Evolutionary conservation across 2,797 vertebrate species (phyloP).

Genomic region (Bradypodion pumilum): DNA sequence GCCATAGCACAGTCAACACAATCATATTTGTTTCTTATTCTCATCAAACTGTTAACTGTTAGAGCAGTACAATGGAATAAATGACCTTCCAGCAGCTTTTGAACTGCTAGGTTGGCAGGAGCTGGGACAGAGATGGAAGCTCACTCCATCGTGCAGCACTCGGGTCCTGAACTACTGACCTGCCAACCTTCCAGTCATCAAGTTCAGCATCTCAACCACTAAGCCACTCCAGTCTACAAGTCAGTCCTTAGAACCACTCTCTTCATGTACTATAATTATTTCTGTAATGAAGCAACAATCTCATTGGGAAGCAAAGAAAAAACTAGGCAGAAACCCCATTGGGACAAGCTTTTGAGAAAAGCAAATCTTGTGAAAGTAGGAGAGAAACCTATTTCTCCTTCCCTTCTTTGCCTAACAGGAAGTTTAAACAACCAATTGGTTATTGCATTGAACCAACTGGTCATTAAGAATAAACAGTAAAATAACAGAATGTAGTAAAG

Average conservation of each 20-base stretch:
- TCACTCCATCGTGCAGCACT: too few relatives aligned
- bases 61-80: too few relatives aligned
- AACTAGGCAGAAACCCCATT: not conserved
- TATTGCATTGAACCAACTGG: not conserved
- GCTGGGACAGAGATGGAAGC: too few relatives aligned
- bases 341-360: not conserved
- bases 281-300: not conserved
- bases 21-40: not conserved
- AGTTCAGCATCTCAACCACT: too few relatives aligned
- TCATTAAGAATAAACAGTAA: conserved; percentile 6
- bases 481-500: not conserved
- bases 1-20: not conserved
- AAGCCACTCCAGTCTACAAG: too few relatives aligned
- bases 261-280: conserved; percentile 4
- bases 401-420: not conserved
- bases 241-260: not conserved
- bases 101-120: too few relatives aligned
- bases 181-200: too few relatives aligned
- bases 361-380: not conserved
- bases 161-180: too few relatives aligned
- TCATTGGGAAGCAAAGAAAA: conserved; percentile 5
- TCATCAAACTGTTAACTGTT: too few relatives aligned
- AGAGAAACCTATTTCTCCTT: not conserved
- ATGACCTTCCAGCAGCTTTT: too few relatives aligned
- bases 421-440: conserved; percentile 12